These are phyloP conservation scores for Gallinago nigripennis DNA, from an alignment of 2,797 vertebrate genomes.

Conservation along the genomic window DNA sequence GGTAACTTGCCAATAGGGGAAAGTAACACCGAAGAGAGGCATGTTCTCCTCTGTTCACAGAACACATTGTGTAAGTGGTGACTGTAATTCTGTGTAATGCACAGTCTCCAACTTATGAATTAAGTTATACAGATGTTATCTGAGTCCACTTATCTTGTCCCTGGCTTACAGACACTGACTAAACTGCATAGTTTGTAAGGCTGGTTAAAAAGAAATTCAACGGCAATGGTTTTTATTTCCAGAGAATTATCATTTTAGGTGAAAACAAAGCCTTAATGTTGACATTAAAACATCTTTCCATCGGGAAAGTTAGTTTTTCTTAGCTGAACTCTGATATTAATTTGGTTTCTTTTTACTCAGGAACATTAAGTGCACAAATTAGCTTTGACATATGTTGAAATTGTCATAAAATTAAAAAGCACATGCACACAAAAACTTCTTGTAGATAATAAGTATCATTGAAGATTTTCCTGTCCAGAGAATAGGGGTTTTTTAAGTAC, in stretches of 20 bases:
- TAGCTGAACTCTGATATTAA: background rate
- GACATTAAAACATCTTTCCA: background rate
- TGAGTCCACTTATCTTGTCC: background rate
- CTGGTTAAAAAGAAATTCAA: background rate
- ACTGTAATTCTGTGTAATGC: background rate
- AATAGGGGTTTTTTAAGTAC: background rate
- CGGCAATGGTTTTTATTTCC: background rate
- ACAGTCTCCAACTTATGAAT: background rate
- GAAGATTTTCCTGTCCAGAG: background rate
- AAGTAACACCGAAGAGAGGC: background rate
- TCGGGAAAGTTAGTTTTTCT: background rate
- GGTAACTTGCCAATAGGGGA: background rate
- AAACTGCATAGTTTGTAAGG: background rate
- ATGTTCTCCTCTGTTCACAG: background rate
- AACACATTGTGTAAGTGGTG: background rate
- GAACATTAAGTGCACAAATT: background rate
- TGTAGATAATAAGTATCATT: background rate
- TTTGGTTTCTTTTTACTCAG: background rate
- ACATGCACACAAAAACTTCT: background rate
- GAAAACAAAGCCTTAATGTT: background rate
- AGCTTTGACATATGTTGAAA: background rate
- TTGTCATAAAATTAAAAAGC: background rate
- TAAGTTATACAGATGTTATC: background rate
- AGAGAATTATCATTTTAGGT: accelerated
- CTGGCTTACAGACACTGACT: background rate